Evolutionary conservation across 2,888 invertebrate species (phyloP).

Genomic region (Rhopalosiphum nymphaeae): DNA sequence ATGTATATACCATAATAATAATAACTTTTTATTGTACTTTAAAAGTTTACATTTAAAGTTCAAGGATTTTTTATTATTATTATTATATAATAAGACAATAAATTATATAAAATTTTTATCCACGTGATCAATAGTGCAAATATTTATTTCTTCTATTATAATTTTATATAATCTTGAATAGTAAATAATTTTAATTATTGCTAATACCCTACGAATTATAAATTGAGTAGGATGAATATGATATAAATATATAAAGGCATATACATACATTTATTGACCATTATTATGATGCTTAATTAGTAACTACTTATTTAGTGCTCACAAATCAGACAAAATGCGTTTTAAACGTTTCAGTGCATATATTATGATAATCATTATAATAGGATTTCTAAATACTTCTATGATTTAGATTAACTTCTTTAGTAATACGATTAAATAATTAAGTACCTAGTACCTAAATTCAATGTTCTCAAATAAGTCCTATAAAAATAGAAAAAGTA

Average conservation of each 20-base stretch:
- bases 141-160: neutral
- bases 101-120: neutral
- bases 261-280: neutral
- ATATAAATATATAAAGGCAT: neutral
- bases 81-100: neutral
- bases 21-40: neutral
- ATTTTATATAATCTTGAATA: neutral
- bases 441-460: neutral
- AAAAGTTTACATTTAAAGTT: neutral
- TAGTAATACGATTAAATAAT: neutral
- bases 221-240: neutral
- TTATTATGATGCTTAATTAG: neutral
- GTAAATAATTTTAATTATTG: neutral
- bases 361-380: neutral
- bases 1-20: conserved; percentile 35
- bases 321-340: neutral
- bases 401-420: neutral
- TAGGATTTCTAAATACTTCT: neutral
- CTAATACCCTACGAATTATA: neutral
- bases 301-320: neutral
- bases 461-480: too few relatives aligned
- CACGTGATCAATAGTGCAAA: neutral
- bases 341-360: neutral
- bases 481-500: too few relatives aligned
- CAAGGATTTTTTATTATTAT: neutral